Base-by-base conservation (phyloP, 2,113 vertebrate species). In the Equus przewalskii region DNA sequence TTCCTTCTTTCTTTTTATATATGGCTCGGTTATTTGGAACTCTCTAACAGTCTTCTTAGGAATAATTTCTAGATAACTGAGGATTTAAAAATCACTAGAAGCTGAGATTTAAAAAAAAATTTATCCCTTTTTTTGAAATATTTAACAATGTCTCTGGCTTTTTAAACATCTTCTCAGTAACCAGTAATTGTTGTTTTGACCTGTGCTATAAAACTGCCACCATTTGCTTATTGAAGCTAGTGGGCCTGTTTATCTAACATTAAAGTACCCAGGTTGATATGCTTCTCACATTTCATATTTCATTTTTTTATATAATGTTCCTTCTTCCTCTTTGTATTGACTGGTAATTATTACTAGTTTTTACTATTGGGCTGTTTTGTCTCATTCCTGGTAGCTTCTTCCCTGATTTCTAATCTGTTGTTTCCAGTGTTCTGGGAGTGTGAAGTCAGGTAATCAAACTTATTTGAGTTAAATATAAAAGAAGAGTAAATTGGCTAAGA, bases 11-110 rank as follows among this genome's bases (percentile, higher is more conserved):
- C n/a, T 83, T 54, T 91, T 80, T 21, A 69, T 46, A 5, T 60
- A 11, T 89, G 21, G 41, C 36, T 94, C 46, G 18, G 28, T 82
- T 90, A 41, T 62, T 88, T 84, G 49, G 70, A 89, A 54, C 19
- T 78, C 65, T 86, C 28, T 72, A 46, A 28, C 1, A 36, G 15
- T 44, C 16, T 70, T 85, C 41, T 79, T 89, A 28, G 26, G 58
- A 91, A n/a, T 56, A 16, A 15, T 75, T 93, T 91, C 56, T 89
- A 46, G 46, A 46, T 90, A 91, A 83, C 46, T 62, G 56, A 91
- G 60, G 15, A 33, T 86, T 96, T 89, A 69, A 67, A 72, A 79
- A 41, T 80, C n/a, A 80, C 9, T 85, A 60, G 16, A 44, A 80
- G 65, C n/a, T 89, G 10, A 76, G 18, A 80, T 30, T 93, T 90